These are phyloP conservation scores for Marmota flaviventris DNA, from an alignment of 2,113 vertebrate species.

Conservation along the genomic window DNA sequence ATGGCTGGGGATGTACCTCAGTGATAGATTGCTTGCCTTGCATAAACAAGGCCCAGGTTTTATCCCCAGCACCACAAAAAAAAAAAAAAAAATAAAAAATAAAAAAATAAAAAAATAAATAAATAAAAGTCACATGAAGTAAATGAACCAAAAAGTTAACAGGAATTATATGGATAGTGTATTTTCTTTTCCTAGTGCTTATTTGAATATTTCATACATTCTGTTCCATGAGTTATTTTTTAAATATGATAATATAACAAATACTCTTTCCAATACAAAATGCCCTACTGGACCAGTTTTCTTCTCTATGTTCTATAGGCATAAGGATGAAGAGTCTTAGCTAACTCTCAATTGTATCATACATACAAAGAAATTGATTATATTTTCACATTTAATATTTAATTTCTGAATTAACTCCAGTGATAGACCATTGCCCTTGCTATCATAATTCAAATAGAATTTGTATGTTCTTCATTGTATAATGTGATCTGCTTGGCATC, in stretches of 20 bases:
- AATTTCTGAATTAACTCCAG: not conserved
- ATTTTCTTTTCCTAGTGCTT: too few species aligned
- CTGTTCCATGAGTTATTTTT: not conserved
- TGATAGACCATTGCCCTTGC: not conserved
- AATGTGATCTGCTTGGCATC: not conserved
- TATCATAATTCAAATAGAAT: not conserved
- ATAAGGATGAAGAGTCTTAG: not conserved
- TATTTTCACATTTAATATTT: not conserved
- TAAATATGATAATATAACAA: not conserved
- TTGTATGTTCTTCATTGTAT: not conserved
- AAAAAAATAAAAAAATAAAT: too few species aligned
- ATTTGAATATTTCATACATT: not conserved
- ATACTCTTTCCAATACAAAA: not conserved
- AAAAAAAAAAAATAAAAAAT: too few species aligned
- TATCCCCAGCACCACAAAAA: too few species aligned
- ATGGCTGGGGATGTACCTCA: not conserved
- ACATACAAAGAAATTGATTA: too few species aligned
- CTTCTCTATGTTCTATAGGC: not conserved
- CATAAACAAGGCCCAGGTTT: too few species aligned
- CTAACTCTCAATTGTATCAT: not conserved
- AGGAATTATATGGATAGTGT: not conserved
- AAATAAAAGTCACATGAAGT: not conserved
- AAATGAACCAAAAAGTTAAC: not conserved
- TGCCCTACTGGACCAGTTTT: not conserved
- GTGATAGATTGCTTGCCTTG: too few species aligned